A percentile compares a stretch with the other conserved stretches of the same genome.
These are phyloP conservation scores for Phthorimaea operculella DNA, from an alignment of 1,140 invertebrate genomes.

Conservation along the genomic window DNA sequence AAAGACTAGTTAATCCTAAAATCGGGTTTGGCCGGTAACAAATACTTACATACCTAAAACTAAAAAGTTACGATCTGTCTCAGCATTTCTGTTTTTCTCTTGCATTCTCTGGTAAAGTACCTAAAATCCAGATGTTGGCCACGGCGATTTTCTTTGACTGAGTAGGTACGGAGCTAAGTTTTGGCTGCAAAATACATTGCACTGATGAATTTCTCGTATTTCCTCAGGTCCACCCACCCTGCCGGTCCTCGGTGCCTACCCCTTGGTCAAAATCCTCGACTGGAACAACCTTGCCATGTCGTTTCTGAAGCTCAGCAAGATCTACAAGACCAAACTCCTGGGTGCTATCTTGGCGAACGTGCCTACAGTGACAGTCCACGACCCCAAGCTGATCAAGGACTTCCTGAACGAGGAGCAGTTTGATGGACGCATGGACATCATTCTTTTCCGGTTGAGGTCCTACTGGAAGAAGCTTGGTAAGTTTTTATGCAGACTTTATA, in stretches of 20 bases:
- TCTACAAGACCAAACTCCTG: constrained; percentile 48
- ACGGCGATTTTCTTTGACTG: too few relatives aligned
- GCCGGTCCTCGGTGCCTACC: constrained; percentile 48
- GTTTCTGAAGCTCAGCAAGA: constrained; percentile 27
- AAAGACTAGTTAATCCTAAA: too few relatives aligned
- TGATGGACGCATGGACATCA: constrained; percentile 47
- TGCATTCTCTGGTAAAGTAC: too few relatives aligned
- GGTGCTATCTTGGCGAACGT: constrained; percentile 49
- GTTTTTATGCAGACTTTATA: too few relatives aligned
- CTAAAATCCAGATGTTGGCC: too few relatives aligned
- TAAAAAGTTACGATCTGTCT: too few relatives aligned
- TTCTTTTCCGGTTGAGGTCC: constrained; percentile 41
- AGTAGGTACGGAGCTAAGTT: too few relatives aligned
- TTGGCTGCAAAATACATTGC: too few relatives aligned
- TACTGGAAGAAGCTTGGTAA: constrained; percentile 58
- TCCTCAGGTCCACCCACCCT: constrained; percentile 45
- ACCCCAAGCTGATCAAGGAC: constrained; percentile 47
- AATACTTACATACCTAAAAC: too few relatives aligned
- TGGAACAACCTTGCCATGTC: constrained; percentile 35
- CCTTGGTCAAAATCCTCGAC: constrained; percentile 33
- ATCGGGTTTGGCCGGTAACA: too few relatives aligned
- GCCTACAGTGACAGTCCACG: constrained; percentile 40
- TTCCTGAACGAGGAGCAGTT: constrained; percentile 51
- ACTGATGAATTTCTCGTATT: too few relatives aligned
- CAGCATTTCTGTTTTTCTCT: too few relatives aligned